phyloP scores from a whole-genome alignment of 2,113 vertebrate genomes.

The Xenopus borealis region DNA sequence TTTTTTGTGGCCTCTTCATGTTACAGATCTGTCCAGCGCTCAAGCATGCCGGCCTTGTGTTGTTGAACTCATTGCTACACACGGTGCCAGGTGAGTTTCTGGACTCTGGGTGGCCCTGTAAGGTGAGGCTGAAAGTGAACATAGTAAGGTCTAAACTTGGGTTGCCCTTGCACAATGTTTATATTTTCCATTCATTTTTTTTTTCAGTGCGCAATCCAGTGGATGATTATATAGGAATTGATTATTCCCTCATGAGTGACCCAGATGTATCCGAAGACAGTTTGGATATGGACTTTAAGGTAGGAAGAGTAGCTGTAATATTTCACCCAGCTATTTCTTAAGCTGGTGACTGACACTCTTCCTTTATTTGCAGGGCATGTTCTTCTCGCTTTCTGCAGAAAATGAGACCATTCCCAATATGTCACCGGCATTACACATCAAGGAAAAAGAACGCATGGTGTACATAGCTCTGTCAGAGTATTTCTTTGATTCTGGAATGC shows the following conservation, averaged over 20 bases:
- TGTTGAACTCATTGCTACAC: constrained; percentile 83
- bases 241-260: constrained; percentile 89
- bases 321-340: neutral
- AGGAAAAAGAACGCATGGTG: constrained; percentile 84
- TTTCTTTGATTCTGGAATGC: constrained; percentile 91
- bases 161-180: neutral
- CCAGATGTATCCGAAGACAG: constrained; percentile 69
- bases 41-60: constrained; percentile 75
- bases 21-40: constrained; percentile 87
- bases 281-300: constrained; percentile 90
- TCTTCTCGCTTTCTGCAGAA: constrained; percentile 68
- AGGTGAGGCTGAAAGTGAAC: too few relatives aligned
- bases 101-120: too few relatives aligned
- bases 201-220: constrained; percentile 72
- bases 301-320: constrained; percentile 48
- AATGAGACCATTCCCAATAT: constrained; percentile 69
- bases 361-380: constrained; percentile 76
- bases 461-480: constrained; percentile 88
- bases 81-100: constrained; percentile 78
- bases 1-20: neutral
- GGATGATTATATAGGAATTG: constrained; percentile 81
- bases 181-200: neutral
- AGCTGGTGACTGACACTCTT: neutral
- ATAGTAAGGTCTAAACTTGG: neutral
- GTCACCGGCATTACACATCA: constrained; percentile 74